Conservation (phyloP, 1,140 invertebrate genomes). For the Trichonephila clavipes region DNA sequence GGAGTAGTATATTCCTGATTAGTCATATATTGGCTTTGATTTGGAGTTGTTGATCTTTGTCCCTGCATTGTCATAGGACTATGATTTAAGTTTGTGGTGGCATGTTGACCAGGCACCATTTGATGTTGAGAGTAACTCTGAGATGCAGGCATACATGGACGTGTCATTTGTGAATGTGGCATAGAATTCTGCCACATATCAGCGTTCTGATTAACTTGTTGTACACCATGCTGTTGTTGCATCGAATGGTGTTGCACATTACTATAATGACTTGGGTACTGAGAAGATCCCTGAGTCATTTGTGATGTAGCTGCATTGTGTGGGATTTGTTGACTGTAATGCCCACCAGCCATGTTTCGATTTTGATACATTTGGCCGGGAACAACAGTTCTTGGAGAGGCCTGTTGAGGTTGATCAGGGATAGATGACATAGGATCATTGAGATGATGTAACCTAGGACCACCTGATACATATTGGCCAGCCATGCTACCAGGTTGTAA, state of each 20-base stretch:
- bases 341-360: slow-evolving; percentile 53
- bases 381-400: slow-evolving; percentile 70
- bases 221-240: slow-evolving; percentile 66
- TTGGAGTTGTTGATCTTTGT: slow-evolving; percentile 65
- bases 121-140: slow-evolving; percentile 75
- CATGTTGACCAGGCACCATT: slow-evolving; percentile 66
- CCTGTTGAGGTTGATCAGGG: slow-evolving; percentile 63
- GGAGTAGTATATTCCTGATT: slow-evolving; percentile 67
- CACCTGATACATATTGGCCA: slow-evolving; percentile 74
- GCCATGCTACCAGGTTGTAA: slow-evolving; percentile 67
- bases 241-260: slow-evolving; percentile 62
- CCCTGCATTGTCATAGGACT: slow-evolving; percentile 53
- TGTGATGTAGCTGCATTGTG: slow-evolving; percentile 68
- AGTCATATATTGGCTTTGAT: slow-evolving; percentile 74
- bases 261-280: slow-evolving; percentile 75
- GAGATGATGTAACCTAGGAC: slow-evolving; percentile 75
- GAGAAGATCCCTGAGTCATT: slow-evolving; percentile 64
- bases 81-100: slow-evolving; percentile 46
- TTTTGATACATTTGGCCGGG: slow-evolving; percentile 75
- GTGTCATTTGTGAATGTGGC: slow-evolving; percentile 72
- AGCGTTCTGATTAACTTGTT: slow-evolving; percentile 68
- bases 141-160: slow-evolving; percentile 64
- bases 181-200: slow-evolving; percentile 76
- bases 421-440: slow-evolving; percentile 69
- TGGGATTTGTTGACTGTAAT: slow-evolving; percentile 68